These are phyloP conservation scores for Channa maculata DNA, from an alignment of 2,113 vertebrate genomes.

Conservation along the genomic window DNA sequence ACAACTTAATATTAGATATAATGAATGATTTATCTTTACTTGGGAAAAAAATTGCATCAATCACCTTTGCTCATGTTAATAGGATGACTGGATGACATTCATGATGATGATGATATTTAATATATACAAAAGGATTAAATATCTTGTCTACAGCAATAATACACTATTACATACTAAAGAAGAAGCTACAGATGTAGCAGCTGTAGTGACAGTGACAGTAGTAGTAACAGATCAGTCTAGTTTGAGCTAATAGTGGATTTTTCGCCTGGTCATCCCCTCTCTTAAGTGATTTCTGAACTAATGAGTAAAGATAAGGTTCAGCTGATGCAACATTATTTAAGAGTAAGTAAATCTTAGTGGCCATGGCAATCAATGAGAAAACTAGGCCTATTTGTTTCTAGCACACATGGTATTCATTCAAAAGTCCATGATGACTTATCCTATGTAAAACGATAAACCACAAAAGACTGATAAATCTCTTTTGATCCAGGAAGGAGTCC, in stretches of 20 bases:
- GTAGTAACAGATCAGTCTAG: not conserved
- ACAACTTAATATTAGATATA: not conserved
- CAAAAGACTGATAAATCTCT: constrained; percentile 47
- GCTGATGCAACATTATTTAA: constrained; percentile 43
- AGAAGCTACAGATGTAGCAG: not conserved
- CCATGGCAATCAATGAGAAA: not conserved
- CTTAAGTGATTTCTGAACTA: constrained; percentile 24
- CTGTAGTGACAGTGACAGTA: not conserved
- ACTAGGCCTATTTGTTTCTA: not conserved
- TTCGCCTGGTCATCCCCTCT: constrained; percentile 12
- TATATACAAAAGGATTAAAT: not conserved
- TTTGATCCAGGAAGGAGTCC: constrained; percentile 17
- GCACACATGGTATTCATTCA: not conserved
- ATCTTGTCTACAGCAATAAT: not conserved
- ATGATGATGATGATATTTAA: too few species aligned
- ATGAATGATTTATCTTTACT: too few species aligned
- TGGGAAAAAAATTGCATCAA: too few species aligned
- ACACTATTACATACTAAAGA: not conserved
- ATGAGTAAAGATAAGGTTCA: constrained; percentile 22
- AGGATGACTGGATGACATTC: too few species aligned
- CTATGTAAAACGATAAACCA: constrained; percentile 16
- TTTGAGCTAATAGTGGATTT: too few species aligned
- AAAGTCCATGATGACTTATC: constrained; percentile 3
- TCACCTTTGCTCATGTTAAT: too few species aligned
- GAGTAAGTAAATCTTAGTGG: constrained; percentile 16